Evolutionary conservation across 2,888 invertebrate genomes (phyloP), one percentile per base, ranked within the genome.

Genomic region (Odontocolon sp.): DNA sequence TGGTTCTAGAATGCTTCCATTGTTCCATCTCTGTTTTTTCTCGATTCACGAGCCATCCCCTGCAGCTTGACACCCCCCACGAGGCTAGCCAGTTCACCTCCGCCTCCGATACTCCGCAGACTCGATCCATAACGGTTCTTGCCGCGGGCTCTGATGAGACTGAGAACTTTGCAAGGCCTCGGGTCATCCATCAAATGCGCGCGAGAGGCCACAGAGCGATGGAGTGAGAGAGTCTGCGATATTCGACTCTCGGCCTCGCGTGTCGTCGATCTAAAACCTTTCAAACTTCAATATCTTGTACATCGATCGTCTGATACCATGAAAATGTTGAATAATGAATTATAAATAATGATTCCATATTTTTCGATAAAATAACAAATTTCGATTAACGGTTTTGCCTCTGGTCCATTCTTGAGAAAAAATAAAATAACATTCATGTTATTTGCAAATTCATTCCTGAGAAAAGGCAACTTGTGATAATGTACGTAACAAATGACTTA

Each of bases 61-160:
- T 21, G 45, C 26, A 57, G n/a, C 31, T 59, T 42, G 14, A 33
- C 36, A 33, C 28, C 40, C 54, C 64, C 42, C 21, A 21, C 33
- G 14, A 47, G 63, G 63, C 33, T 63, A 36, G 63, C 63, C 63
- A 33, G 63, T 31, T 36, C 33, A 47, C 50, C 38, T 70, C 47
- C 56, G 23, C 31, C 59, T 54, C 40, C 50, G n/a, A 57, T 57
- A 61, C 64, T 57, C 50, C 26, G 40, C 79, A 74, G 81, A 83
- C 83, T 82, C 83, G 83, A 86, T 87, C 85, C 83, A 85, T 86
- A 86, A 84, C 83, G 81, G 77, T 85, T 87, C 85, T 82, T 82
- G 78, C 64, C 80, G 79, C 79, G 56, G 61, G 74, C 82, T 72
- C 81, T 83, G 85, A 84, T 84, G 81, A 86, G 84, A 83, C 84